Percentiles rank a stretch among this genome's conserved stretches.
These are phyloP conservation scores for Rhombomys opimus DNA, from an alignment of 2,113 vertebrate species.

Conservation along the genomic window DNA sequence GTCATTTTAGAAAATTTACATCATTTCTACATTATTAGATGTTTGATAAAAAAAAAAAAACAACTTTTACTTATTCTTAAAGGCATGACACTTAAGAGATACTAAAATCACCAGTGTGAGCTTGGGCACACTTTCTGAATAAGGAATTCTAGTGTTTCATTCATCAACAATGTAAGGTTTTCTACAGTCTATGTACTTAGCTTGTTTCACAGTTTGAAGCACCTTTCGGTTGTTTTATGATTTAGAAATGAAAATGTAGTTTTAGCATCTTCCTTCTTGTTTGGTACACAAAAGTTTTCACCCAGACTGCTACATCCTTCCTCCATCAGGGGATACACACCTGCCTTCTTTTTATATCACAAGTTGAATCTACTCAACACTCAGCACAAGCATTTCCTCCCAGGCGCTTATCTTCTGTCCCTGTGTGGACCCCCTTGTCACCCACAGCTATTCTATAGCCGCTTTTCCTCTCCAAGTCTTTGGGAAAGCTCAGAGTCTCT, in stretches of 20 bases:
- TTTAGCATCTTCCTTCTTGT: not conserved
- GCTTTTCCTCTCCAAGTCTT: not conserved
- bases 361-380: not conserved
- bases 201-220: not conserved
- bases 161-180: not conserved
- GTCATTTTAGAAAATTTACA: not conserved
- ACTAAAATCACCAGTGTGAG: not conserved
- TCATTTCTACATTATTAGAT: not conserved
- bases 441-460: not conserved
- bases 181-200: not conserved
- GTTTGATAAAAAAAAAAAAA: not conserved
- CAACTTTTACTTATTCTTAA: not conserved
- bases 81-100: not conserved
- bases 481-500: not conserved
- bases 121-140: not conserved
- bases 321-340: not conserved
- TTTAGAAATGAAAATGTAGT: not conserved
- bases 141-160: not conserved
- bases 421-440: not conserved
- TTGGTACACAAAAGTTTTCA: not conserved
- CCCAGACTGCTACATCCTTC: not conserved
- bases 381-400: not conserved
- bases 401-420: fast-evolving
- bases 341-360: not conserved
- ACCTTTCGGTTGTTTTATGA: not conserved